Evolutionary conservation across 2,113 vertebrate genomes (phyloP).

Genomic region (Numida meleagris): DNA sequence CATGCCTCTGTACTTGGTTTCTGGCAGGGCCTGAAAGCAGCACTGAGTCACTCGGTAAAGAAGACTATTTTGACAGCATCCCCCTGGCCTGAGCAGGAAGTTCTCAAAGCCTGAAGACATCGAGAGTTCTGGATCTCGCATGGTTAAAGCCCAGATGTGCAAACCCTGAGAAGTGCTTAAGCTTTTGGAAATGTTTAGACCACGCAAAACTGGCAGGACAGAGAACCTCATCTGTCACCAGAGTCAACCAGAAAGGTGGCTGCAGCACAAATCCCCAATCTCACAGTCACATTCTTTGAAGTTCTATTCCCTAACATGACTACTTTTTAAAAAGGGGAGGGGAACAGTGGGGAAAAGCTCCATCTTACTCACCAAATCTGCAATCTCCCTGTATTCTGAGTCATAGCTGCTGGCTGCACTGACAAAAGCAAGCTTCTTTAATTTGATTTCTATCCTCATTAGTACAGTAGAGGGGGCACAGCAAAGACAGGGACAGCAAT

Average conservation of each 20-base stretch:
- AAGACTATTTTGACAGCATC: slow-evolving; percentile 60
- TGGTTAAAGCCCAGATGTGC: slow-evolving; percentile 30
- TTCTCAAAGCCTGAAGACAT: slow-evolving; percentile 20
- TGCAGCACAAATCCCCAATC: not conserved
- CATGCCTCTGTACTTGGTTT: slow-evolving; percentile 59
- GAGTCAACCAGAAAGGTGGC: not conserved
- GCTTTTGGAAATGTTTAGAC: not conserved
- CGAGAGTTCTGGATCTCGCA: not conserved
- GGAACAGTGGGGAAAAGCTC: not conserved
- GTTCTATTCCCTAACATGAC: not conserved
- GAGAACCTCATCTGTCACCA: not conserved
- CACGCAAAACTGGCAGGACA: not conserved
- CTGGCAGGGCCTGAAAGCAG: slow-evolving; percentile 58
- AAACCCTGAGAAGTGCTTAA: not conserved
- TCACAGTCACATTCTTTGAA: not conserved
- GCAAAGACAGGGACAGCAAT: not conserved
- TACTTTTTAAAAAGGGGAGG: not conserved
- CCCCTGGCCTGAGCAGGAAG: slow-evolving; percentile 20
- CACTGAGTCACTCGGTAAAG: slow-evolving; percentile 60
- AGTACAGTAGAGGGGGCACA: slow-evolving; percentile 1
- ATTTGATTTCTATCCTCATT: slow-evolving; percentile 30
- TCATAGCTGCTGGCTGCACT: slow-evolving; percentile 48
- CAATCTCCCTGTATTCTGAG: slow-evolving; percentile 39
- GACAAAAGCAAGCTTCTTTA: not conserved
- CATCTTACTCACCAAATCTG: slow-evolving; percentile 21